Conservation (phyloP, 2,888 invertebrate genomes). For the Synanthedon tipuliformis region DNA sequence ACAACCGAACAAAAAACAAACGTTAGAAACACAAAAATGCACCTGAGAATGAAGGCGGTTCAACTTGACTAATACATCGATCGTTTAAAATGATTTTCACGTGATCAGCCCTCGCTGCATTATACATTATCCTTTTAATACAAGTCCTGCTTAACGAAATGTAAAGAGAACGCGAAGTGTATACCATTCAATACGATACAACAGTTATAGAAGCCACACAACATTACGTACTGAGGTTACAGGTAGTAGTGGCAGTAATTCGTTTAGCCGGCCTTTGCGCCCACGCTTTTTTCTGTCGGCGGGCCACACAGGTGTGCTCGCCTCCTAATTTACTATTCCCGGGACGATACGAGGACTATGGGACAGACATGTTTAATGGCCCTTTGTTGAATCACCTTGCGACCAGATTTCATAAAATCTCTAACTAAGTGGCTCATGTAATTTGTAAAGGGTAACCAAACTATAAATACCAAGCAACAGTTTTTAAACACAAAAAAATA, state of each 20-base stretch:
- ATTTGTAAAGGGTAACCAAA: too few species aligned
- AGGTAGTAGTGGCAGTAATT: slow-evolving; percentile 68
- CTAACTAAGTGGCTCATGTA: neutral
- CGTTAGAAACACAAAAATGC: slow-evolving; percentile 67
- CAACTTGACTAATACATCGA: slow-evolving; percentile 65
- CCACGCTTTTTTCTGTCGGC: slow-evolving; percentile 50
- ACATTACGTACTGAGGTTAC: slow-evolving; percentile 34
- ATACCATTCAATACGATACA: slow-evolving; percentile 6
- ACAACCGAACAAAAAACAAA: slow-evolving; percentile 55
- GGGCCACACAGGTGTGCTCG: slow-evolving; percentile 66
- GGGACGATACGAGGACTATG: slow-evolving; percentile 36
- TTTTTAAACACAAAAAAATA: neutral
- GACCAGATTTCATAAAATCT: neutral
- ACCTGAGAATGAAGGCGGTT: slow-evolving; percentile 69
- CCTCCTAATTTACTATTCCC: slow-evolving; percentile 62
- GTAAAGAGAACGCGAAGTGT: slow-evolving; percentile 20
- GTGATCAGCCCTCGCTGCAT: neutral
- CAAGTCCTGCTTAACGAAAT: too few species aligned
- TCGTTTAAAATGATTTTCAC: slow-evolving; percentile 49
- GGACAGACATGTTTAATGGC: slow-evolving; percentile 40
- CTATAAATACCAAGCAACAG: slow-evolving; percentile 1
- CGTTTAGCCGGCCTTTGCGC: slow-evolving; percentile 64
- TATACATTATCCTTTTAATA: slow-evolving; percentile 19
- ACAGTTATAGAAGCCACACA: slow-evolving; percentile 11
- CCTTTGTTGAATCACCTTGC: slow-evolving; percentile 26